Percentiles rank a stretch among this genome's conserved stretches.
Conservation (phyloP, 2,888 invertebrate species). For the Dicranocentrus wangi region DNA sequence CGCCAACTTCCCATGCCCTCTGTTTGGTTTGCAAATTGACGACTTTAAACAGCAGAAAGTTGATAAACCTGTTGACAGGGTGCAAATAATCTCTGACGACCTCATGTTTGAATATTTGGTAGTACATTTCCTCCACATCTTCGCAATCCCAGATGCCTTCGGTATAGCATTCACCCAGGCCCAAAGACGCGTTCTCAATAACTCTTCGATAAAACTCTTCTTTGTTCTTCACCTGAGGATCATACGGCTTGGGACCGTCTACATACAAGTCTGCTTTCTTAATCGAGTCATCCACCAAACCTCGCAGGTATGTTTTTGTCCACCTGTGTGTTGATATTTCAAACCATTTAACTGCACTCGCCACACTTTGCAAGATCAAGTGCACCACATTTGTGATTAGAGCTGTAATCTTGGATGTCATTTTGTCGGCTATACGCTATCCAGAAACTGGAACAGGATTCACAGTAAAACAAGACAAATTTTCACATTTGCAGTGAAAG, state of each 20-base stretch:
- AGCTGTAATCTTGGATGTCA: slow-evolving; percentile 42
- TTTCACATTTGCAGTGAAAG: background rate
- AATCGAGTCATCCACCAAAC: slow-evolving; percentile 46
- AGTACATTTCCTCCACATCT: slow-evolving; percentile 67
- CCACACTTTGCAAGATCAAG: slow-evolving; percentile 18
- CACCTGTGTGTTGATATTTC: slow-evolving; percentile 21
- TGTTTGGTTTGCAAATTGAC: slow-evolving; percentile 66
- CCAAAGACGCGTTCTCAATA: slow-evolving; percentile 61
- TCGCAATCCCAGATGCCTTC: slow-evolving; percentile 62
- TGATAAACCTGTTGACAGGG: slow-evolving; percentile 62
- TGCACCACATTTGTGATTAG: slow-evolving; percentile 31
- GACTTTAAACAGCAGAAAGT: slow-evolving; percentile 65
- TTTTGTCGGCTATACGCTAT: slow-evolving; percentile 18
- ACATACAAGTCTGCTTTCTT: slow-evolving; percentile 43
- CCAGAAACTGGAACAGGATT: background rate
- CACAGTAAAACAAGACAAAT: background rate
- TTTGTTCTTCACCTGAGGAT: slow-evolving; percentile 63
- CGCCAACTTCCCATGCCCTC: slow-evolving; percentile 65
- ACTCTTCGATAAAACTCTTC: slow-evolving; percentile 65
- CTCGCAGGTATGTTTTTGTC: slow-evolving; percentile 37
- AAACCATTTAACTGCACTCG: slow-evolving; percentile 28
- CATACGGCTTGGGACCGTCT: slow-evolving; percentile 54
- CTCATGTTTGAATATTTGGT: slow-evolving; percentile 56
- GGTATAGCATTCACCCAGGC: slow-evolving; percentile 69
- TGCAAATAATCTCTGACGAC: slow-evolving; percentile 60